phyloP scores from a whole-genome alignment of 2,797 vertebrate genomes.

The Okamejei kenojei region DNA sequence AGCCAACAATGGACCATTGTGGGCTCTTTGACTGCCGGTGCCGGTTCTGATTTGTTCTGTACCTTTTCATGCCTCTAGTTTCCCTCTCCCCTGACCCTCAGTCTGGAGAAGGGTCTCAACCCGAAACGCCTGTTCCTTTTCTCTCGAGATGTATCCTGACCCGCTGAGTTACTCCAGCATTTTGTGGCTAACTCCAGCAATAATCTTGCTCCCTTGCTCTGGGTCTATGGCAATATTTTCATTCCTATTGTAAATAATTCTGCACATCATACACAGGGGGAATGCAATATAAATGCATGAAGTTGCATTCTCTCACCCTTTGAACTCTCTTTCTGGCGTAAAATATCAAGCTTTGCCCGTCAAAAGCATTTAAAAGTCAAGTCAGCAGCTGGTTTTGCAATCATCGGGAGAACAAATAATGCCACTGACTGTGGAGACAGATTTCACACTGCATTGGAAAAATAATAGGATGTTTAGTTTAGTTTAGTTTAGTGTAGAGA shows the following conservation, averaged over 20 bases:
- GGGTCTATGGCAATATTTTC: not conserved
- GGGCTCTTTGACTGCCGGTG: no score
- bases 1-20: no score
- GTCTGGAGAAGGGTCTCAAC: no score
- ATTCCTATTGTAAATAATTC: not conserved
- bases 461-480: not conserved
- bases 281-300: not conserved
- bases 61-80: no score
- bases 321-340: not conserved
- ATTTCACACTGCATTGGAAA: not conserved
- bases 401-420: not conserved
- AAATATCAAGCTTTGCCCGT: not conserved
- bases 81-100: no score
- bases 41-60: no score
- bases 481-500: no score
- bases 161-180: no score
- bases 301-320: not conserved
- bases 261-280: not conserved
- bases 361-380: not conserved
- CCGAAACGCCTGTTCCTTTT: no score
- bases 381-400: not conserved
- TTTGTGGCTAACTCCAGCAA: not conserved
- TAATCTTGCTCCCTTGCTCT: not conserved
- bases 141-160: no score
- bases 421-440: not conserved